Percentiles rank a stretch among this genome's conserved stretches.
Conservation (phyloP, 2,888 invertebrate genomes). For the Caenorhabditis sp. region DNA sequence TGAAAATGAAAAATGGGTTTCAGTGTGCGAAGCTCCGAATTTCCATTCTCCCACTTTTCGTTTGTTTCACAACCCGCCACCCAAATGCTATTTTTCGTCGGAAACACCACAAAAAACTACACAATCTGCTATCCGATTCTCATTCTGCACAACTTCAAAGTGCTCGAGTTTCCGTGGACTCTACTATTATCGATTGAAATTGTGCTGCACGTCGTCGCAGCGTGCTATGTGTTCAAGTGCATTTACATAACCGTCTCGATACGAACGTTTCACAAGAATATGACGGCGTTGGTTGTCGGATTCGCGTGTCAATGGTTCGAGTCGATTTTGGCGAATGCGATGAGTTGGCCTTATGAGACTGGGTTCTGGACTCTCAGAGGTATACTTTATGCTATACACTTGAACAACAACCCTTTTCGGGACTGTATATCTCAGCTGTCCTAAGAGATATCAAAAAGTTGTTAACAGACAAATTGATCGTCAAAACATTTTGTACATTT, state of each 20-base stretch:
- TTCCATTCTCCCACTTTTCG: no score
- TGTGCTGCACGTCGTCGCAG: background rate
- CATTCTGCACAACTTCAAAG: conserved; percentile 7
- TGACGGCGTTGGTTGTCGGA: conserved; percentile 15
- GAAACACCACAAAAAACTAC: conserved; percentile 12
- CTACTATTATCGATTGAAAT: background rate
- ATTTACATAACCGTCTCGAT: conserved; percentile 5
- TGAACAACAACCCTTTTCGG: no score
- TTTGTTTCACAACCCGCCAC: background rate
- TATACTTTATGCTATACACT: no score
- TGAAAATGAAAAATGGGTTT: no score
- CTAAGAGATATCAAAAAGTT: no score
- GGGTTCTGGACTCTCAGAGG: conserved; percentile 12
- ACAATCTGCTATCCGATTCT: conserved; percentile 13
- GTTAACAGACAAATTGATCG: no score
- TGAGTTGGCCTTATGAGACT: conserved; percentile 25
- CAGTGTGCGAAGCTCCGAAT: no score
- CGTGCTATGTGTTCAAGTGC: background rate
- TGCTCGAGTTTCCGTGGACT: conserved; percentile 5
- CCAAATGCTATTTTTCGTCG: conserved; percentile 22
- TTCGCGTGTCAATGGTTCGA: conserved; percentile 23
- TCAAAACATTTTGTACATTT: no score
- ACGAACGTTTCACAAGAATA: conserved; percentile 25
- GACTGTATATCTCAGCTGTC: no score
- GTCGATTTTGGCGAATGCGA: background rate